phyloP scores from a whole-genome alignment of 2,888 invertebrate species.

The Acanthacorydalis orientalis region DNA sequence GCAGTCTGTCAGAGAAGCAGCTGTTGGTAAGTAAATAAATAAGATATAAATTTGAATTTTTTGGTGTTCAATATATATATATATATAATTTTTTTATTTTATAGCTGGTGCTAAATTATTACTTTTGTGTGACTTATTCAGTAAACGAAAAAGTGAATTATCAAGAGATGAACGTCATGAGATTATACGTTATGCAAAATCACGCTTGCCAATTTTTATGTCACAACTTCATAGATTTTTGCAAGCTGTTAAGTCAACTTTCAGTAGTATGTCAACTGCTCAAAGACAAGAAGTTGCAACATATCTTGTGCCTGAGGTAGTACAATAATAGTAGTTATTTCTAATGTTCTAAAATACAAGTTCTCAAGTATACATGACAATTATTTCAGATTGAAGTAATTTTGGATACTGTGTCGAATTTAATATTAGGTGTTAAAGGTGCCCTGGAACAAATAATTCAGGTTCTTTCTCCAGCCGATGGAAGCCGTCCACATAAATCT shows the following conservation, averaged over 20 bases:
- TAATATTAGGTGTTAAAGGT: slow-evolving; percentile 39
- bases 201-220: slow-evolving; percentile 46
- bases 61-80: neutral
- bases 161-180: slow-evolving; percentile 45
- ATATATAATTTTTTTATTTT: slow-evolving; percentile 10
- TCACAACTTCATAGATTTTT: slow-evolving; percentile 41
- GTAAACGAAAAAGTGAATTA: slow-evolving; percentile 41
- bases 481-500: slow-evolving; percentile 7
- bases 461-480: slow-evolving; percentile 15
- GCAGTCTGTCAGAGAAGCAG: slow-evolving; percentile 41
- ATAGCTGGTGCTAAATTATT: slow-evolving; percentile 34
- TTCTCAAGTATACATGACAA: neutral
- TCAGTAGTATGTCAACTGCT: slow-evolving; percentile 34
- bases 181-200: slow-evolving; percentile 46
- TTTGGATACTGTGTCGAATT: slow-evolving; percentile 37
- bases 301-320: slow-evolving; percentile 48
- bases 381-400: slow-evolving; percentile 39
- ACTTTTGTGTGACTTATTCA: slow-evolving; percentile 45
- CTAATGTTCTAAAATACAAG: neutral
- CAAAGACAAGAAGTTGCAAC: slow-evolving; percentile 44
- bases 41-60: neutral
- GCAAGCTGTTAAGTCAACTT: slow-evolving; percentile 38
- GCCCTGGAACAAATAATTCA: slow-evolving; percentile 42
- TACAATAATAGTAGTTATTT: slow-evolving; percentile 4
- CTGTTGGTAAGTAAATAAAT: slow-evolving; percentile 29